Conservation (phyloP, 2,113 vertebrate species). For the Cebidichthys violaceus region DNA sequence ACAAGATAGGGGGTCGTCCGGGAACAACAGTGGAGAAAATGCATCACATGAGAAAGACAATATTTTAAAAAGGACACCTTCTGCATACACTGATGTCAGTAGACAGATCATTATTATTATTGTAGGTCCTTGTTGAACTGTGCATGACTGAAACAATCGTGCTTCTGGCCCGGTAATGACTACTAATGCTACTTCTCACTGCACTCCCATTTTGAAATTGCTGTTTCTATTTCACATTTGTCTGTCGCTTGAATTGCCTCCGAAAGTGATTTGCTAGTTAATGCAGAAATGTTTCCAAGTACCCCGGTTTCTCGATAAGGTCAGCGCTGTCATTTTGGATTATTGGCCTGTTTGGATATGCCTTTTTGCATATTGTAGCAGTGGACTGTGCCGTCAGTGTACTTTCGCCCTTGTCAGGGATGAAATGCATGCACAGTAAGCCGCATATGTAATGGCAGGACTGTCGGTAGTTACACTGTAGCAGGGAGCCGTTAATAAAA, state of each 20-base stretch:
- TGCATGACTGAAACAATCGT: conserved; percentile 12
- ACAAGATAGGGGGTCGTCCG: conserved; percentile 2
- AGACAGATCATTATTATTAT: conserved; percentile 11
- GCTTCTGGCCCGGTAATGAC: conserved; percentile 20
- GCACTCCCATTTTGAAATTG: conserved; percentile 43
- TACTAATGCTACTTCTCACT: conserved; percentile 26
- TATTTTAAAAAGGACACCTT: neutral
- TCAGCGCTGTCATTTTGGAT: conserved; percentile 42
- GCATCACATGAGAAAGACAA: neutral
- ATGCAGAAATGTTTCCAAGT: conserved; percentile 27
- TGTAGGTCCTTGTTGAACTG: conserved; percentile 5
- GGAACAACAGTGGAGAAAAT: conserved; percentile 7
- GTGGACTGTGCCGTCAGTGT: neutral
- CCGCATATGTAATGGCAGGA: neutral
- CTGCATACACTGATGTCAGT: neutral
- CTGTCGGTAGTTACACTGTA: neutral
- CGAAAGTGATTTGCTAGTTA: conserved; percentile 24
- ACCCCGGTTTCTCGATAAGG: conserved; percentile 40
- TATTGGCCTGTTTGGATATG: conserved; percentile 2
- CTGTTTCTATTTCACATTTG: conserved; percentile 26
- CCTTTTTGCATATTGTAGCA: conserved; percentile 27
- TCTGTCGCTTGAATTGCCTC: conserved; percentile 36
- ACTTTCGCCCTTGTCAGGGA: neutral
- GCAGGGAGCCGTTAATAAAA: neutral
- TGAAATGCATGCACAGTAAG: neutral